Evolutionary conservation across 2,113 vertebrate genomes (phyloP), one percentile per base, ranked within the genome.

Genomic region (Sylvietta virens): DNA sequence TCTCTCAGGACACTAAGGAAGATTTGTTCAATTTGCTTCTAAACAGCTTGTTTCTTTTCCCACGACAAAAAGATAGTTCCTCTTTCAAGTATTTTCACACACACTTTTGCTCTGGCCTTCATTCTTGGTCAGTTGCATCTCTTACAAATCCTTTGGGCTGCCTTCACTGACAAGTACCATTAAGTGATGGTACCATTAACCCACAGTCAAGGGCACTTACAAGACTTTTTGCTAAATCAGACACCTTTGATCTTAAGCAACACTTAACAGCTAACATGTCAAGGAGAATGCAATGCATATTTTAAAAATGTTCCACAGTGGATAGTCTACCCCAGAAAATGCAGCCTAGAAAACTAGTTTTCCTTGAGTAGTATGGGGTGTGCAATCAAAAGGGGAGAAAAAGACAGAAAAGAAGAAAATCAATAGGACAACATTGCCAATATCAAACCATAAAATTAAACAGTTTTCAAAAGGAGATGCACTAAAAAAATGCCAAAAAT

Each of bases 241-340:
- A 91, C 20, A 72, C 60, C 71, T 97, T 94, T 95, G 91, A 96
- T 93, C 79, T 37, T 50, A 94, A 95, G 47, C 65, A 91, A 82
- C 51, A 60, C 47, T 86, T 96, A 87, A 37, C 71, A 95, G 72
- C 42, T 94, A 77, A 89, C 65, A 88, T 31, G 51, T 89, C 70
- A 54, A 53, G 20, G 30, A 70, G 61, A 95, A 73, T 27, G 51
- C 44, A 96, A 90, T 81, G 81, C 37, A 71, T 90, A 94, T 73
- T 82, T 76, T 70, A 74, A 94, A 89, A 93, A 87, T 66, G 22
- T 22, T 50, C 50, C 48, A 78, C 11, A 67, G 51, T 33, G 33
- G 56, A 88, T 31, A 84, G 20, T 50, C 33, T 70, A 24, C 6
- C 19, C 15, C 62, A 70, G 30, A 26, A 95, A 86, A 90, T 1